Percentiles rank a stretch among this genome's conserved stretches.
phyloP scores from a whole-genome alignment of 2,888 invertebrate species.

The Lithosia quadra region DNA sequence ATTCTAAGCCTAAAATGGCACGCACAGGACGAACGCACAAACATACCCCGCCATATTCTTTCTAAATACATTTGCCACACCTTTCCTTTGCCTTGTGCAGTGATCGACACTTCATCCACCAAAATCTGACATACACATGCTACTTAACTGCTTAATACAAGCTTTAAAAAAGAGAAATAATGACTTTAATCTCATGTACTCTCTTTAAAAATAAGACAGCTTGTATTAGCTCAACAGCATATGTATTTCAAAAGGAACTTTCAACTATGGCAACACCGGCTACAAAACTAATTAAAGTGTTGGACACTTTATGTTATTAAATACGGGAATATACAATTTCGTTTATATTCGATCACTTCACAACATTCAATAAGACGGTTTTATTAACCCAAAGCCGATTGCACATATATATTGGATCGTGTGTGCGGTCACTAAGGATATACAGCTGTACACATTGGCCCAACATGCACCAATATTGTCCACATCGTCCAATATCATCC shows the following conservation, averaged over 20 bases:
- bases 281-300: slow-evolving; percentile 41
- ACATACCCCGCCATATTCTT: slow-evolving; percentile 62
- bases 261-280: slow-evolving; percentile 35
- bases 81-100: slow-evolving; percentile 43
- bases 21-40: slow-evolving; percentile 66
- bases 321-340: slow-evolving; percentile 22
- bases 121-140: slow-evolving; percentile 14
- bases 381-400: slow-evolving; percentile 18
- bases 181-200: neutral
- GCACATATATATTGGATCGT: slow-evolving; percentile 30
- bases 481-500: neutral
- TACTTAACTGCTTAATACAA: neutral
- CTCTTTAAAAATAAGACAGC: neutral
- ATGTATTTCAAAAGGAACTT: slow-evolving; percentile 12
- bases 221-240: neutral
- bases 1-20: slow-evolving; percentile 79
- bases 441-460: neutral
- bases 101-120: slow-evolving; percentile 39
- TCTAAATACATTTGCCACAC: slow-evolving; percentile 42
- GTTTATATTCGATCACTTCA: slow-evolving; percentile 43
- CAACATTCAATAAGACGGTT: slow-evolving; percentile 33
- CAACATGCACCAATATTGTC: neutral
- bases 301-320: slow-evolving; percentile 34
- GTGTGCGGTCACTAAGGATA: slow-evolving; percentile 29
- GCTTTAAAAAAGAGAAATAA: neutral